Evolutionary conservation across 2,113 vertebrate species (phyloP), one percentile per base, ranked within the genome.

Genomic region (Equus przewalskii): DNA sequence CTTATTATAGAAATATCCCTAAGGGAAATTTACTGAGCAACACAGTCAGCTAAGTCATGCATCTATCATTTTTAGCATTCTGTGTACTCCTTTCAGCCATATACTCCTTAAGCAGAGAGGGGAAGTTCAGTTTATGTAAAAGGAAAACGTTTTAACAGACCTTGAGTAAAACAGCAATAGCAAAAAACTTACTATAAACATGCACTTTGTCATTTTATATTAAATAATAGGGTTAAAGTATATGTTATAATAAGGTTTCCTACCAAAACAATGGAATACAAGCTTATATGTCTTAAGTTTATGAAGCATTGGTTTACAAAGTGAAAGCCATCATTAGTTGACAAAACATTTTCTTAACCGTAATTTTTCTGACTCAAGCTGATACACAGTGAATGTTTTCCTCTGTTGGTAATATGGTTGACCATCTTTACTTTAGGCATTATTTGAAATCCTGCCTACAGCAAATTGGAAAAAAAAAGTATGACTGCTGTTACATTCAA

Each of bases 191-290:
- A 85, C 86, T 4, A 64, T 80, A 96, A 97, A 73, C 62, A 97
- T 62, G 11, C 4, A 26, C n/a, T 96, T 54, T 90, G n/a, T n/a
- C 67, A 51, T 97, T 97, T 97, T 67, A 19, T 90, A 21, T 92
- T 67, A 97, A 95, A 96, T 73, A 92, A 95, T 93, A 97, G 26
- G 19, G 44, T 89, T 83, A 51, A 13, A 30, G 41, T 88, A 56
- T 24, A 30, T 97, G 89, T 69, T 79, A 86, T 67, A 96, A 56
- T 97, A 70, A 78, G n/a, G 49, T 92, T 97, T 97, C 76, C 86
- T 97, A 90, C 88, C 60, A 85, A 97, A 98, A 96, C 95, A 79
- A 96, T 97, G 60, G 97, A 98, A 93, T 94, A 26, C 10, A 95
- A 91, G 14, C 90, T 98, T 98, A 49, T 54, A 36, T 96, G 60